Evolutionary conservation across 2,888 invertebrate species (phyloP).

Genomic region (Anoplius nigerrimus): DNA sequence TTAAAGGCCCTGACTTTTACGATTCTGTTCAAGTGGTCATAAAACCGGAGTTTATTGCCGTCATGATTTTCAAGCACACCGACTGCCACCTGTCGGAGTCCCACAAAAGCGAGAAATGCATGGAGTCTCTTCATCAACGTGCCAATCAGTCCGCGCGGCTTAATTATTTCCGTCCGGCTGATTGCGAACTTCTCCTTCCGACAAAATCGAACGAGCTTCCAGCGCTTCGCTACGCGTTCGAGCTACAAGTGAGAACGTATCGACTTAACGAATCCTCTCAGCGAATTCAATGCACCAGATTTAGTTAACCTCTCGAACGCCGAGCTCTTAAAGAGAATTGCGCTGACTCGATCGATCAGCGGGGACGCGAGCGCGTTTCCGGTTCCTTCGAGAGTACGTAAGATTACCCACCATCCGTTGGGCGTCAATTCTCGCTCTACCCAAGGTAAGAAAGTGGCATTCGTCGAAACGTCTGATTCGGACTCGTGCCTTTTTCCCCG

Average conservation of each 20-base stretch:
- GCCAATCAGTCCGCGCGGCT: slow-evolving; percentile 2
- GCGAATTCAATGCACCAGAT: too few relatives aligned
- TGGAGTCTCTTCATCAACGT: slow-evolving; percentile 42
- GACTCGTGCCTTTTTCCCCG: slow-evolving; percentile 18
- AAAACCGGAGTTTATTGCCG: slow-evolving; percentile 78
- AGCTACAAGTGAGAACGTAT: too few relatives aligned
- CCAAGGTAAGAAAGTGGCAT: slow-evolving; percentile 10
- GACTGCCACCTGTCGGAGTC: slow-evolving; percentile 75
- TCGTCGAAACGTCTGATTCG: not conserved
- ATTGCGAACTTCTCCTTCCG: not conserved
- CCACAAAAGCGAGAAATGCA: slow-evolving; percentile 65
- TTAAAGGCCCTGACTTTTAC: slow-evolving; percentile 78
- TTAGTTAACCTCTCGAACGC: too few relatives aligned
- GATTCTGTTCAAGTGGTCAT: slow-evolving; percentile 78
- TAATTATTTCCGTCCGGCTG: not conserved
- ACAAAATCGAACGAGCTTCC: too few relatives aligned
- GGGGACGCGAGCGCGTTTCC: too few relatives aligned
- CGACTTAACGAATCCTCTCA: too few relatives aligned
- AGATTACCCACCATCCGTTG: too few relatives aligned
- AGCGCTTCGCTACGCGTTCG: too few relatives aligned
- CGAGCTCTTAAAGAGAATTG: too few relatives aligned
- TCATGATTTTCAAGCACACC: slow-evolving; percentile 75
- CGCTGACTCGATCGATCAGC: too few relatives aligned
- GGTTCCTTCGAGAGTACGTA: too few relatives aligned
- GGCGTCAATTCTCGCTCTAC: not conserved